Percentiles rank a stretch among this genome's conserved stretches.
These are phyloP conservation scores for Dione juno DNA, from an alignment of 2,888 invertebrate genomes.

Conservation along the genomic window DNA sequence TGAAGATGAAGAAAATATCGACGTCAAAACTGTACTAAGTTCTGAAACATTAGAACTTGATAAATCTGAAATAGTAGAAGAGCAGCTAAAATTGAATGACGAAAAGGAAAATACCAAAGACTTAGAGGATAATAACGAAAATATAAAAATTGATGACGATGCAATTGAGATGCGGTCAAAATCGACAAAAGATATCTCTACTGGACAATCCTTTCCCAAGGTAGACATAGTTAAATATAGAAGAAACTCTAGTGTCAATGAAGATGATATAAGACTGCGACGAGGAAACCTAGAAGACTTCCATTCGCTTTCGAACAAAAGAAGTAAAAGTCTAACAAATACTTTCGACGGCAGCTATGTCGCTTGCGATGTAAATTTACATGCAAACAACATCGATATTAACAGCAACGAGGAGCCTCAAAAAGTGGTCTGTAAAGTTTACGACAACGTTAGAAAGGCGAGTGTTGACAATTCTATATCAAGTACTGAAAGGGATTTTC, in stretches of 20 bases:
- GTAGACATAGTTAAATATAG: constrained; percentile 72
- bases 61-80: constrained; percentile 37
- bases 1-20: constrained; percentile 71
- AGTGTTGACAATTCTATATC: constrained; percentile 74
- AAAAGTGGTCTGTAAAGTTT: constrained; percentile 74
- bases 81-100: constrained; percentile 27
- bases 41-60: constrained; percentile 31
- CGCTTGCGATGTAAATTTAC: constrained; percentile 73
- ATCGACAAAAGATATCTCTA: constrained; percentile 65
- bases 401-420: constrained; percentile 72
- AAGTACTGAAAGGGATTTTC: constrained; percentile 77
- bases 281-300: constrained; percentile 77
- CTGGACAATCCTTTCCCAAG: constrained; percentile 68
- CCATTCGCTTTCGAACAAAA: constrained; percentile 66
- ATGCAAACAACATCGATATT: constrained; percentile 62
- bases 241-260: constrained; percentile 77
- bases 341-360: constrained; percentile 62
- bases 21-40: constrained; percentile 37
- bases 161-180: constrained; percentile 51
- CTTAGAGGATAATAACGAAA: constrained; percentile 30
- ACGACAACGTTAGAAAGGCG: constrained; percentile 65
- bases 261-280: constrained; percentile 72
- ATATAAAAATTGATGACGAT: constrained; percentile 43
- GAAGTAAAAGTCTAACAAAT: constrained; percentile 75
- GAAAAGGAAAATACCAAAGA: constrained; percentile 35